Base-by-base conservation (phyloP, 2,888 invertebrate species). In the Aquatica leii region DNA sequence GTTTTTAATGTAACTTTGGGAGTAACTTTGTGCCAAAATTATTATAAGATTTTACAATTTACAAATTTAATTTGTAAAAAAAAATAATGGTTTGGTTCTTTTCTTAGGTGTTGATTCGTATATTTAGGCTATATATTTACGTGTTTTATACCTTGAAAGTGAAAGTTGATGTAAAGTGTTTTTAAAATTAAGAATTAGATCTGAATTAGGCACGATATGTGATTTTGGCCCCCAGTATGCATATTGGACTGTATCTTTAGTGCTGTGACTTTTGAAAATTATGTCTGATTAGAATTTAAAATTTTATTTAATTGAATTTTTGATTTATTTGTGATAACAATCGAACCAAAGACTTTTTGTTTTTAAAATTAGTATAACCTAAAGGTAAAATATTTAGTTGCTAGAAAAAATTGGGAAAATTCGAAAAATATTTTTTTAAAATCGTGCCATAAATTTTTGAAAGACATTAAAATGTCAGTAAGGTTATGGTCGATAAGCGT, bases 201-300 rank as follows among this genome's bases (percentile, higher is more conserved):
- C 66, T 66, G 66, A 66, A 60, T 65, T 50, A 62, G 66, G 66
- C 66, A 66, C 66, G 66, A 62, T 62, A 66, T 62, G 66, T 62
- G 66, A 66, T 66, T 66, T 62, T 62, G 66, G 46, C 46, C 66
- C 56, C 62, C 56, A 66, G 55, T 58, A 59, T 55, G 59, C 61
- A 69, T 62, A 77, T 78, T 77, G 77, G 80, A 80, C 81, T 81
- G 80, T 80, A 79, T 79, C 77, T 80, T 74, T 79, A 78, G 82
- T 81, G 82, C 82, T 82, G 82, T 82, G 82, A 81, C 74, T 77
- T 24, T 73, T 72, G 73, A 73, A 73, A 77, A 73, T 78, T 74
- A 61, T 53, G 80, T 79, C 80, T 78, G 80, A 80, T 76, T 80
- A 80, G 79, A 77, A 77, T 78, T 62, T 55, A 73, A 74, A 76